Evolutionary conservation across 92 coral and sea anemone species (phyloP).

Genomic region (Pocillopora meandrina): DNA sequence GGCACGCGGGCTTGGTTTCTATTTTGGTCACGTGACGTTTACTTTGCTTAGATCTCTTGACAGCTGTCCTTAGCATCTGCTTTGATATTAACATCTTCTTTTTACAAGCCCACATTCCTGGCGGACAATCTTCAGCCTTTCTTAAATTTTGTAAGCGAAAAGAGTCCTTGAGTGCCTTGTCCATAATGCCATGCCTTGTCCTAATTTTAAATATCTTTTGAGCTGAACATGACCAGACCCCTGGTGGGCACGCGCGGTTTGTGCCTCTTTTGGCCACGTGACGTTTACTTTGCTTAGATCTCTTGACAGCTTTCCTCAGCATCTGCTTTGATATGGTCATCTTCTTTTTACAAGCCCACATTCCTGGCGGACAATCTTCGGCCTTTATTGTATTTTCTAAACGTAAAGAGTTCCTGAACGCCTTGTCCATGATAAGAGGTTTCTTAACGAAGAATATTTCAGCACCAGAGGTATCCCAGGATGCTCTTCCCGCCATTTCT

Average conservation of each 20-base stretch:
- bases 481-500: background rate
- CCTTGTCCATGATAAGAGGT: no score
- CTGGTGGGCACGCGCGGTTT: background rate
- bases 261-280: background rate
- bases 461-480: no score
- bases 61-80: background rate
- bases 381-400: background rate
- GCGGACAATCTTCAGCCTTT: background rate
- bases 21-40: background rate
- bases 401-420: background rate
- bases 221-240: slow-evolving; percentile 22
- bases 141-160: background rate
- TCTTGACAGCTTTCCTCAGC: background rate
- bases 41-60: background rate
- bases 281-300: background rate
- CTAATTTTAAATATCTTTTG: background rate
- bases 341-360: slow-evolving; percentile 3
- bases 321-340: background rate
- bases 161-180: background rate
- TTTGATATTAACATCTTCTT: background rate
- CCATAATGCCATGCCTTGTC: background rate
- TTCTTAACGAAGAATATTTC: no score
- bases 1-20: background rate
- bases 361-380: background rate
- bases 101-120: background rate